These are phyloP conservation scores for Vulpes ferrilata DNA, from an alignment of 2,113 vertebrate genomes.

Conservation along the genomic window DNA sequence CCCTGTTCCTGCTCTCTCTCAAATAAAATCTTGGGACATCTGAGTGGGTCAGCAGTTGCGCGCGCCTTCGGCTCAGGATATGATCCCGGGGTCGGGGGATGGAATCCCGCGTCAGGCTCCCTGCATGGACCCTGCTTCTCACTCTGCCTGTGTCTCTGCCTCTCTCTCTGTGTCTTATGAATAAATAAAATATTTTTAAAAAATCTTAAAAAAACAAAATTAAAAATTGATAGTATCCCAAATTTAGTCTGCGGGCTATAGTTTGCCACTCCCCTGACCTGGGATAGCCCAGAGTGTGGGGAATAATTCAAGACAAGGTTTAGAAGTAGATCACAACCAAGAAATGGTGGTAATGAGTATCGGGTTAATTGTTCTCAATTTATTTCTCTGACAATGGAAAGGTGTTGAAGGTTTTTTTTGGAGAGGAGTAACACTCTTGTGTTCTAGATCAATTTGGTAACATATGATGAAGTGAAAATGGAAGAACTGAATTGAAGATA, in stretches of 20 bases:
- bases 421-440: not conserved
- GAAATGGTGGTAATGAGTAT: constrained; percentile 14
- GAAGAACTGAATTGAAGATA: constrained; percentile 15
- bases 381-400: constrained; percentile 29
- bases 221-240: not conserved
- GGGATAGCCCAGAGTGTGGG: not conserved
- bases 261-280: not conserved
- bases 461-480: constrained; percentile 12
- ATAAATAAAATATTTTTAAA: too few relatives aligned
- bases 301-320: constrained; percentile 6
- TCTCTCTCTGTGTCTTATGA: too few relatives aligned
- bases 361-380: constrained; percentile 20
- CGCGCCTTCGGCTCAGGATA: too few relatives aligned
- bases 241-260: not conserved
- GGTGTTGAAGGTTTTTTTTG: not conserved
- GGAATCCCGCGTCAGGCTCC: too few relatives aligned
- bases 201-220: too few relatives aligned
- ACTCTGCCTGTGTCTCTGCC: too few relatives aligned
- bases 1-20: not conserved
- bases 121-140: too few relatives aligned
- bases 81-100: too few relatives aligned
- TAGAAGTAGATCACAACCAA: not conserved
- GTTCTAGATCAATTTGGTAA: constrained; percentile 38
- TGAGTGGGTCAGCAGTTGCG: too few relatives aligned
- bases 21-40: not conserved